These are phyloP conservation scores for Centropyge bicolor DNA, from an alignment of 2,797 vertebrate species.

Conservation along the genomic window DNA sequence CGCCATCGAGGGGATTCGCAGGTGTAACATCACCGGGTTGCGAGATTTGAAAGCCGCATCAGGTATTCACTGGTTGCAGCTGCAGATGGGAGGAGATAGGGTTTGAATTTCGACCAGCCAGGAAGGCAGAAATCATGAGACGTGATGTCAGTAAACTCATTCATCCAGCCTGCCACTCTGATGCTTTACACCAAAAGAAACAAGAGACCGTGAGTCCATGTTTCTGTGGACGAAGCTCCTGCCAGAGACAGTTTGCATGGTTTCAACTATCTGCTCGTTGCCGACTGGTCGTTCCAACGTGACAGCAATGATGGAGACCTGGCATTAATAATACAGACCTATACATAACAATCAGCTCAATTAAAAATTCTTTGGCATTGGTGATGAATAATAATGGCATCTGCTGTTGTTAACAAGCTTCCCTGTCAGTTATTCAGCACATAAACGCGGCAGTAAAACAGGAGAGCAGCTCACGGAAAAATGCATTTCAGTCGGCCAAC, in stretches of 20 bases:
- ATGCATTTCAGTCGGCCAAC: background rate
- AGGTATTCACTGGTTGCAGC: slow-evolving; percentile 8
- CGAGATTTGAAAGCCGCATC: slow-evolving; percentile 19
- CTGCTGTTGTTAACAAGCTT: background rate
- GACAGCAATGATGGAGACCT: background rate
- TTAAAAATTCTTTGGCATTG: slow-evolving; percentile 11
- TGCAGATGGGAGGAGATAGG: background rate
- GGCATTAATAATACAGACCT: slow-evolving; percentile 20
- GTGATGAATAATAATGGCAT: slow-evolving; percentile 20
- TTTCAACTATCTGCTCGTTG: slow-evolving; percentile 32
- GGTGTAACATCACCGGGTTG: slow-evolving; percentile 1
- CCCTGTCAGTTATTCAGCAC: background rate
- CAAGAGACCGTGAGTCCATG: background rate
- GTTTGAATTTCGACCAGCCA: slow-evolving; percentile 18
- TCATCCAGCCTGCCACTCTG: background rate
- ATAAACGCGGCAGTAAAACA: background rate
- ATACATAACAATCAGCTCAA: background rate
- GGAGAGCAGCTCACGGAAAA: background rate
- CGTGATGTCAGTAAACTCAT: slow-evolving; percentile 1
- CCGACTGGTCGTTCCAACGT: slow-evolving; percentile 15
- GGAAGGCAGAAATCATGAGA: slow-evolving; percentile 15
- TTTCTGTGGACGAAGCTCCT: slow-evolving; percentile 1
- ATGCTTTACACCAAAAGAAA: background rate
- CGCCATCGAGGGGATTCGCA: slow-evolving; percentile 8
- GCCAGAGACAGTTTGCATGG: slow-evolving; percentile 11